Conservation (phyloP, 2,888 invertebrate species). For the Crematogaster levior region DNA sequence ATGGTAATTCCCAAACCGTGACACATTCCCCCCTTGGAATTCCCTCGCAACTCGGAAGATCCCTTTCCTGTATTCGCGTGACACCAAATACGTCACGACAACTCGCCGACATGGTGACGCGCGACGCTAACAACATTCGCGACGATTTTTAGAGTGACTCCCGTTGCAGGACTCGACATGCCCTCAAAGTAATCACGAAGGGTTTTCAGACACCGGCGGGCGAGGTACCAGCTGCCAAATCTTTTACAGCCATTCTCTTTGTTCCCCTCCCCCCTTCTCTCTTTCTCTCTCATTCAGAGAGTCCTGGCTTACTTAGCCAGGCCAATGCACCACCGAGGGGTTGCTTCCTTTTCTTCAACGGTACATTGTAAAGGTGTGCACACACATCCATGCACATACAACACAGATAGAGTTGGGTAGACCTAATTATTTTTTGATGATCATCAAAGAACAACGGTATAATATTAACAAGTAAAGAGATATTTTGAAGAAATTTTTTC, state of each 20-base stretch:
- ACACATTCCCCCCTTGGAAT: neutral
- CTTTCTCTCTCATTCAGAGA: constrained; percentile 31
- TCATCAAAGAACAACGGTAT: neutral
- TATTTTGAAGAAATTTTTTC: neutral
- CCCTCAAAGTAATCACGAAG: constrained; percentile 23
- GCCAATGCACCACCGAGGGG: constrained; percentile 73
- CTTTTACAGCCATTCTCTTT: constrained; percentile 65
- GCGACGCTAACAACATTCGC: constrained; percentile 37
- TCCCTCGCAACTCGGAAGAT: neutral
- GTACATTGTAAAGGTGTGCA: constrained; percentile 64
- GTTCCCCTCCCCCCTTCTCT: constrained; percentile 29
- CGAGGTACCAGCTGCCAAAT: constrained; percentile 72
- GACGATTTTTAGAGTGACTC: constrained; percentile 39
- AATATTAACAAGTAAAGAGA: neutral
- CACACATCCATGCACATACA: constrained; percentile 62
- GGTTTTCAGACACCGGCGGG: constrained; percentile 38
- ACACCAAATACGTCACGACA: neutral
- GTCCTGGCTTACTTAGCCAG: constrained; percentile 54
- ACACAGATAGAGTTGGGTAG: constrained; percentile 7
- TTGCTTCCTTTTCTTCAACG: constrained; percentile 71
- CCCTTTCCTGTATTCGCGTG: constrained; percentile 18
- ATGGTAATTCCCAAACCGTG: constrained; percentile 31
- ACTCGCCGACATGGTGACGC: neutral
- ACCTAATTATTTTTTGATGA: constrained; percentile 17
- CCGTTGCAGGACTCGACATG: neutral